These are phyloP conservation scores for Herpailurus yagouaroundi DNA, from an alignment of 2,113 vertebrate genomes.

Conservation along the genomic window DNA sequence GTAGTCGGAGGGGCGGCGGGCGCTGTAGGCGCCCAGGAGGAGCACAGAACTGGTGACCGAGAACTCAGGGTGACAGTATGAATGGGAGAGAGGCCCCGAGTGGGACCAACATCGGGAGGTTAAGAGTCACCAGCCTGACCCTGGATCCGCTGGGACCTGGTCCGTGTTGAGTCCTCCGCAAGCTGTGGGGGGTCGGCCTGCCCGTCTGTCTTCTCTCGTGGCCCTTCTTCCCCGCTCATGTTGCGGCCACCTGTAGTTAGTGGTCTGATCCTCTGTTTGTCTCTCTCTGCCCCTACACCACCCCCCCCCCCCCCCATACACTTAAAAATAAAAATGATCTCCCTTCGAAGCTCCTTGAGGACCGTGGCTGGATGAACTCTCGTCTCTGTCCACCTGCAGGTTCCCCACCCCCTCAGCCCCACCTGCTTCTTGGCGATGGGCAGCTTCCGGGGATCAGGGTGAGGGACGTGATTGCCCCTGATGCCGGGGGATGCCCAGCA, in stretches of 20 bases:
- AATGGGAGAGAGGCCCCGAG: too few relatives aligned
- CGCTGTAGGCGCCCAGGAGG: too few relatives aligned
- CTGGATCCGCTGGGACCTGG: not conserved
- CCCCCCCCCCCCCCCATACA: too few relatives aligned
- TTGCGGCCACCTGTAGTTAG: not conserved
- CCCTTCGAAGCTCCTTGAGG: not conserved
- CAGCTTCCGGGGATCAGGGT: accelerated
- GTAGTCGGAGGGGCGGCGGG: too few relatives aligned
- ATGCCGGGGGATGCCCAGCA: not conserved
- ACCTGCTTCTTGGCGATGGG: accelerated
- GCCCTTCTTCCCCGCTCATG: not conserved
- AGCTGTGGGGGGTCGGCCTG: accelerated
- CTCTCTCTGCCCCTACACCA: too few relatives aligned
- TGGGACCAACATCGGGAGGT: too few relatives aligned
- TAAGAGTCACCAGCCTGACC: too few relatives aligned
- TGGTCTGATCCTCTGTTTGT: too few relatives aligned
- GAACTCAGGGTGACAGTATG: too few relatives aligned
- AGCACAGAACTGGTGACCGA: too few relatives aligned
- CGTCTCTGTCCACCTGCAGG: not conserved
- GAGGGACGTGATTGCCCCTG: not conserved
- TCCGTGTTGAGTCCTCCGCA: accelerated
- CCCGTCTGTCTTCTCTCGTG: too few relatives aligned
- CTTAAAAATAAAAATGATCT: too few relatives aligned
- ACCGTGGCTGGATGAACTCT: not conserved
- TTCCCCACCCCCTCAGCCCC: not conserved